Evolutionary conservation across 2,888 invertebrate species (phyloP), one percentile per base, ranked within the genome.

Genomic region (Scotopteryx bipunctaria): DNA sequence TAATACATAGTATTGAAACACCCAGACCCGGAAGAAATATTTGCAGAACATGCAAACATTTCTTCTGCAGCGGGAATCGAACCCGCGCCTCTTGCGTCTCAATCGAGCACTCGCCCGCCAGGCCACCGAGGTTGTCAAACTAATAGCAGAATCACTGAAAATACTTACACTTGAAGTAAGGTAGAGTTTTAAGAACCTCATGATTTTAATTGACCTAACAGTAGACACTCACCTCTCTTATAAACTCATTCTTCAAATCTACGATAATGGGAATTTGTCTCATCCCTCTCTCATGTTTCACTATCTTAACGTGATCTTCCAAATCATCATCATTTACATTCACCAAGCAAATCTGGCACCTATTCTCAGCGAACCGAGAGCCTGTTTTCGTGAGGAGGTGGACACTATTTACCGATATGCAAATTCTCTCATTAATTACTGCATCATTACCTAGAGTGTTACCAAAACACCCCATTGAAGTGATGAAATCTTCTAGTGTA

Each of bases 361-460:
- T 63, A 0, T 46, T 15, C 6, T 42, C 25, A 0, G 21, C 13
- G 5, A 21, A 21, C 1, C 37, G 27, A 0, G 21, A n/a, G 2
- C 14, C 32, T 21, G 35, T 48, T 5, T 15, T 27, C 0, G 63
- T 63, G 2, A 77, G 42, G 19, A 72, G 49, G 4, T 49, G 13
- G 9, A 48, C 69, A 46, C 75, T 73, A 0, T 29, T 3, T 1
- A 13, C 1, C 0, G 33, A 1, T 1, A 79, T 14, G 27, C 71
- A 76, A 48, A 63, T 61, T 25, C 57, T 52, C 0, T 66, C 59
- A 49, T 81, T 79, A 0, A 80, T 37, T 1, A 78, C 40, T 4
- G 57, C 41, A 40, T 54, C 44, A 2, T 46, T 41, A 2, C 5
- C 16, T 33, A 35, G 31, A 2, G 55, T 13, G 17, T 45, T 53